Evolutionary conservation across 1,140 invertebrate genomes (phyloP).

Genomic region (Drosophila sp.): DNA sequence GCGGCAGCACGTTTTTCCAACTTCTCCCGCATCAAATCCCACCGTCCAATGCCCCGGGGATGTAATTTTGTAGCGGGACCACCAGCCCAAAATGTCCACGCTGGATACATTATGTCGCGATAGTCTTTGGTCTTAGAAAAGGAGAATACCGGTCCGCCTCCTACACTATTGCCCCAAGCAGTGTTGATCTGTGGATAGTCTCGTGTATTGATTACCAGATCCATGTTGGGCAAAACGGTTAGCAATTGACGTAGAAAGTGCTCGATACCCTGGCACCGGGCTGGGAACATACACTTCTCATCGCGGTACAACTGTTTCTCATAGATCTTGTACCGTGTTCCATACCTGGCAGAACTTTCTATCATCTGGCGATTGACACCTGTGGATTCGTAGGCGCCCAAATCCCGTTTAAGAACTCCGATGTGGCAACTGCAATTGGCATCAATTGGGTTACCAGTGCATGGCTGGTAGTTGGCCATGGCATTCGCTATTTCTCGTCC

Average conservation of each 20-base stretch:
- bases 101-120: slow-evolving; percentile 97
- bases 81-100: slow-evolving; percentile 99
- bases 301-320: slow-evolving; percentile 92
- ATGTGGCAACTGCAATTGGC: slow-evolving; percentile 86
- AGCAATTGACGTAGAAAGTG: slow-evolving; percentile 92
- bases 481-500: slow-evolving; percentile 69
- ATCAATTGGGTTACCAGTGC: slow-evolving; percentile 49
- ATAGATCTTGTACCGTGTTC: slow-evolving; percentile 90
- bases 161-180: slow-evolving; percentile 58
- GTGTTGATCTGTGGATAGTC: slow-evolving; percentile 93
- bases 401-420: slow-evolving; percentile 87
- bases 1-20: slow-evolving; percentile 88
- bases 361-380: slow-evolving; percentile 88
- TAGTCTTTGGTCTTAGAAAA: slow-evolving; percentile 96
- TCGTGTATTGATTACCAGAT: slow-evolving; percentile 94
- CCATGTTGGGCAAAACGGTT: slow-evolving; percentile 90
- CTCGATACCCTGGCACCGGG: slow-evolving; percentile 95
- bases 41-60: slow-evolving; percentile 95
- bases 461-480: slow-evolving; percentile 39
- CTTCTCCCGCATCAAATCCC: slow-evolving; percentile 92
- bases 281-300: slow-evolving; percentile 94
- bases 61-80: slow-evolving; percentile 97
- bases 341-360: slow-evolving; percentile 85
- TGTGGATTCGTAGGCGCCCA: slow-evolving; percentile 86
- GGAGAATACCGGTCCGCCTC: slow-evolving; percentile 92